These are phyloP conservation scores for Limanda limanda DNA, from an alignment of 2,113 vertebrate species.

Conservation along the genomic window DNA sequence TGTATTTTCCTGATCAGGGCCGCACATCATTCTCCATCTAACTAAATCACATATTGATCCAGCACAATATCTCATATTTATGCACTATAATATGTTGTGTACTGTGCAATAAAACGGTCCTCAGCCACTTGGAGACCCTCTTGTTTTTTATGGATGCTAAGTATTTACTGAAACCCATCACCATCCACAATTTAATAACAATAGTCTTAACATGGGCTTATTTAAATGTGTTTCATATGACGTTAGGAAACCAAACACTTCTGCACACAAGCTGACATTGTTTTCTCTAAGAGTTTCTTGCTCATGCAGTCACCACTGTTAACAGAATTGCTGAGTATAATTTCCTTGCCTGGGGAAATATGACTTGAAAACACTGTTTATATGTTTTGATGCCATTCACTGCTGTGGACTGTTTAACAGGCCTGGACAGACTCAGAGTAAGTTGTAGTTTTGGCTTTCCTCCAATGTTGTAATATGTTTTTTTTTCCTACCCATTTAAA, in stretches of 20 bases:
- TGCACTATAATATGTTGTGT: conserved; percentile 62
- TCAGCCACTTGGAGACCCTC: conserved; percentile 46
- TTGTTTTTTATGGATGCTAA: conserved; percentile 46
- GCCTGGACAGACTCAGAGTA: conserved; percentile 22
- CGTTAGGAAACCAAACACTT: conserved; percentile 62
- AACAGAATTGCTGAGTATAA: conserved; percentile 49
- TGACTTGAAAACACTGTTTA: conserved; percentile 35
- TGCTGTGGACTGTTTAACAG: conserved; percentile 31
- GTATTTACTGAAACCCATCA: conserved; percentile 53
- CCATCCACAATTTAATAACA: conserved; percentile 70
- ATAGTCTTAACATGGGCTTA: conserved; percentile 65
- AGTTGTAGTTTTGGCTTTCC: not conserved
- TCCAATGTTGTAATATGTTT: not conserved
- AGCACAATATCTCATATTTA: conserved; percentile 69
- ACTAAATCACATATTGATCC: conserved; percentile 77
- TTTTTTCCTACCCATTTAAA: not conserved
- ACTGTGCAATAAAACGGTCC: conserved; percentile 44
- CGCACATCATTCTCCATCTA: conserved; percentile 74
- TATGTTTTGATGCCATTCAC: conserved; percentile 41
- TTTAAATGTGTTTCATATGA: conserved; percentile 70
- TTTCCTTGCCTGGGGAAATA: conserved; percentile 51
- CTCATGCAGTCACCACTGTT: conserved; percentile 27
- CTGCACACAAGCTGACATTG: conserved; percentile 38
- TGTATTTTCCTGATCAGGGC: conserved; percentile 64
- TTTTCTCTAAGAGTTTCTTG: conserved; percentile 32